Conservation (phyloP, 2,797 vertebrate genomes). For the Artibeus jamaicensis region DNA sequence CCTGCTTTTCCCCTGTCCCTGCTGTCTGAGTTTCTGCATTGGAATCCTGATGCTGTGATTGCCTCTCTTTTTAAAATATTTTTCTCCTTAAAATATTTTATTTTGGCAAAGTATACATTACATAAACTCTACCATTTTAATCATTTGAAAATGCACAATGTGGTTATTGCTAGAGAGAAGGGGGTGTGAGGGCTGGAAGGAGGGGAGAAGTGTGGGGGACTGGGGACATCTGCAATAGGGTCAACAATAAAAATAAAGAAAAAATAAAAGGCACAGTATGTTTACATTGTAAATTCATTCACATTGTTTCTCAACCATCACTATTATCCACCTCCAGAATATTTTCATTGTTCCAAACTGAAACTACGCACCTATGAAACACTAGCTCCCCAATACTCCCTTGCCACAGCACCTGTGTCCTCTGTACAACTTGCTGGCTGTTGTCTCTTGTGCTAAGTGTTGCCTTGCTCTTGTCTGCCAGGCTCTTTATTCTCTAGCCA, state of each 20-base stretch:
- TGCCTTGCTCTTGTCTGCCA: neutral
- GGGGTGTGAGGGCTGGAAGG: neutral
- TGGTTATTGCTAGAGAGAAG: neutral
- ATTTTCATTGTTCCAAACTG: neutral
- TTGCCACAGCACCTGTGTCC: neutral
- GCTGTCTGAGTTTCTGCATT: neutral
- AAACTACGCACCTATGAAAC: neutral
- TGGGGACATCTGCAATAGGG: neutral
- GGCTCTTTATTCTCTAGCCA: neutral
- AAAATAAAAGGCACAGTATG: neutral
- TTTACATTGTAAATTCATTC: neutral
- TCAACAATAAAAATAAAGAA: neutral
- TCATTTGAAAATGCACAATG: neutral
- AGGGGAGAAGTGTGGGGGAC: neutral
- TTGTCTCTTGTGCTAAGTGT: neutral
- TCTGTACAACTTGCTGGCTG: neutral
- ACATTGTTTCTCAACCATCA: neutral
- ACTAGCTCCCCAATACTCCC: too few species aligned
- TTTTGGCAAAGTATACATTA: neutral
- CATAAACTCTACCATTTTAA: neutral
- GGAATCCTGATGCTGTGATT: neutral
- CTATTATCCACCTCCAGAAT: neutral
- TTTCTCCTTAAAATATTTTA: neutral
- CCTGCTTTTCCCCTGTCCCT: neutral
- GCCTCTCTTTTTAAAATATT: neutral